A percentile compares a stretch with the other conserved stretches of the same genome.
phyloP scores from a whole-genome alignment of 2,797 vertebrate genomes.

The Coluber constrictor region DNA sequence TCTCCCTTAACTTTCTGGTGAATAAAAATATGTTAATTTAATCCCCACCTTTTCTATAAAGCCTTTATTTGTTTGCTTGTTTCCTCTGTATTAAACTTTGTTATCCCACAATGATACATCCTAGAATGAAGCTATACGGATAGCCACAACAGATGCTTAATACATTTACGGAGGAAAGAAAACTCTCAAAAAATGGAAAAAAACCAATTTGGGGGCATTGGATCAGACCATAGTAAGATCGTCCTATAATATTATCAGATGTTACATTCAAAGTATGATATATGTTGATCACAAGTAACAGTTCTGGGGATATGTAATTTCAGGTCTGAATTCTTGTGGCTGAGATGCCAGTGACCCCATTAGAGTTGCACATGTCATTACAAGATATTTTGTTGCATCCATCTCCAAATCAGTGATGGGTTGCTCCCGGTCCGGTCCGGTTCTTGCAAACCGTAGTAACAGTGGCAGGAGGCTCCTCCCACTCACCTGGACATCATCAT shows the following conservation, averaged over 20 bases:
- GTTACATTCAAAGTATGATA: background rate
- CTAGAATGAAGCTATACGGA: background rate
- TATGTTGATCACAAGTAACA: background rate
- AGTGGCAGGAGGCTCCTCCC: too few relatives aligned
- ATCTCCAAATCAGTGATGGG: background rate
- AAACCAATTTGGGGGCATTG: background rate
- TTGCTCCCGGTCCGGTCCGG: too few relatives aligned
- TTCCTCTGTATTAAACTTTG: background rate
- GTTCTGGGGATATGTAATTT: background rate
- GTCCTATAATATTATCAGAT: background rate
- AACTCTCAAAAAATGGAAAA: background rate
- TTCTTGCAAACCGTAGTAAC: too few relatives aligned
- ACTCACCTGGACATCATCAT: too few relatives aligned
- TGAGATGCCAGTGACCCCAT: background rate
- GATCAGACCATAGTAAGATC: background rate
- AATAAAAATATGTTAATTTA: background rate
- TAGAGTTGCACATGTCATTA: background rate
- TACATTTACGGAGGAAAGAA: background rate
- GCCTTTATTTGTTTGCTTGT: background rate
- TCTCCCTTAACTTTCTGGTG: background rate
- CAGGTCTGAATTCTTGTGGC: background rate
- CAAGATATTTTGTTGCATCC: background rate
- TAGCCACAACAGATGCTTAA: background rate
- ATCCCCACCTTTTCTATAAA: background rate
- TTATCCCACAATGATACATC: background rate